phyloP scores from a whole-genome alignment of 2,797 vertebrate genomes.

The Erethizon dorsatum region DNA sequence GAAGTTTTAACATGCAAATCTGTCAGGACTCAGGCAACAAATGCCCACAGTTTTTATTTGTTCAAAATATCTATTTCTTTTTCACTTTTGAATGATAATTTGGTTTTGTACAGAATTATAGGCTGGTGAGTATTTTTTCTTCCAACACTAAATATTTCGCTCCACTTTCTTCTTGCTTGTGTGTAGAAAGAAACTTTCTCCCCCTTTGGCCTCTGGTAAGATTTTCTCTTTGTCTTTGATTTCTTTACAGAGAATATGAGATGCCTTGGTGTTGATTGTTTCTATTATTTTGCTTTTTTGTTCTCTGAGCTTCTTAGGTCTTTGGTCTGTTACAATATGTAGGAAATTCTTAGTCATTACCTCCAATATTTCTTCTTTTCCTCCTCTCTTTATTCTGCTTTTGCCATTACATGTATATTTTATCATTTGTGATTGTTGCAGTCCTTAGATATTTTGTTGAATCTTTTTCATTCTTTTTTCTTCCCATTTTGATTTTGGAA shows the following conservation, averaged over 20 bases:
- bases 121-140: background rate
- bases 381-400: background rate
- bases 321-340: background rate
- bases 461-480: background rate
- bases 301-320: background rate
- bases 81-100: background rate
- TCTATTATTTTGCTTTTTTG: background rate
- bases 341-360: background rate
- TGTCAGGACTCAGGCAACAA: background rate
- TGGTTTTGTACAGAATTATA: background rate
- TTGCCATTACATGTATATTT: background rate
- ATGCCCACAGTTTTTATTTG: background rate
- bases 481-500: background rate
- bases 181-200: no score
- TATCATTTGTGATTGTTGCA: background rate
- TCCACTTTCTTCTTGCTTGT: background rate
- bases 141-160: background rate
- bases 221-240: background rate
- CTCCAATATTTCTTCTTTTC: background rate
- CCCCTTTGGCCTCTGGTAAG: background rate
- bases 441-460: background rate
- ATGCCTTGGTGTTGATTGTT: background rate
- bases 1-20: background rate
- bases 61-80: background rate
- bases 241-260: background rate